Evolutionary conservation across 2,113 vertebrate species (phyloP), one percentile per base, ranked within the genome.

Genomic region (Athene cunicularia): DNA sequence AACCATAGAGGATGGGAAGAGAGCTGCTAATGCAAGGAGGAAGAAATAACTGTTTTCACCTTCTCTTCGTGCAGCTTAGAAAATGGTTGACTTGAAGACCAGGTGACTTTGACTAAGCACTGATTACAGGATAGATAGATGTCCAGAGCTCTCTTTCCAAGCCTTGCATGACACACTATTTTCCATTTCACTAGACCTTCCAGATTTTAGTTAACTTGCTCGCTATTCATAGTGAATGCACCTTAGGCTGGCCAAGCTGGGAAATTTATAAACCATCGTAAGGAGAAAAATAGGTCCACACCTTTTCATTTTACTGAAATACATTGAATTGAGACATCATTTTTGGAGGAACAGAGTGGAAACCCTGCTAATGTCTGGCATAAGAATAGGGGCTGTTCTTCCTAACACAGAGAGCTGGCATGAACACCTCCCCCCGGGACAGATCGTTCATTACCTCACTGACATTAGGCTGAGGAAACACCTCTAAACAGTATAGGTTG

Each of bases 271-370:
- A 93, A 96, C 18, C 41, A 58, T 76, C 14, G 68, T 52, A 55
- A 82, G 27, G n/a, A 91, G 49, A 85, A 92, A 93, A 88, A 62
- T 45, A 79, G 37, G 45, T 45, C 62, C 50, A 84, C 67, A 50
- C 16, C 58, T 95, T 84, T 63, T 71, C 77, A 56, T 88, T 88
- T 97, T 63, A 90, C 80, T 62, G 22, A 71, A 83, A 83, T 47
- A 23, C 7, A 75, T 18, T 74, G 49, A 37, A 86, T 41, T 74
- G 52, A 76, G 86, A 58, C 70, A 84, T 73, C 10, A 32, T 67
- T 96, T 96, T 77, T 91, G 85, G 81, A 93, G 28, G 27, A 82
- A 89, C 23, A 35, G 33, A 91, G 80, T 66, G 60, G 85, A 94
- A 97, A 97, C 35, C 49, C 49, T 35, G 45, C 26, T 74, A 75